Evolutionary conservation across 64 coral and sea anemone genomes (phyloP).

Genomic region (Montipora foliosa): DNA sequence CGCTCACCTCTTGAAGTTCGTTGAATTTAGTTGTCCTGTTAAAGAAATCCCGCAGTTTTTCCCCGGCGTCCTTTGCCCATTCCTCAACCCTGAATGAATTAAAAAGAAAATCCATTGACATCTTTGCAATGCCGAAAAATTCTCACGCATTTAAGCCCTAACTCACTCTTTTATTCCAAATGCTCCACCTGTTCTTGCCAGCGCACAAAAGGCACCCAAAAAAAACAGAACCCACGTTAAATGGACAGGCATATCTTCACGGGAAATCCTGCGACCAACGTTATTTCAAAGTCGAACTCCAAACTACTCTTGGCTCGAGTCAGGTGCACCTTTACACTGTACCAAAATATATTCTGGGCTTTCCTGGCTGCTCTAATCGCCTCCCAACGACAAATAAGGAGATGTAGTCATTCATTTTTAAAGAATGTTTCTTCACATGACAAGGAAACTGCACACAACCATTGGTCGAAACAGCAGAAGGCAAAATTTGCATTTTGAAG

Average conservation of each 20-base stretch:
- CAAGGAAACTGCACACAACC: conserved; percentile 52
- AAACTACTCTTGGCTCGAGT: conserved; percentile 58
- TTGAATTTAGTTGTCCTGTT: conserved; percentile 19
- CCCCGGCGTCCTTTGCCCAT: conserved; percentile 13
- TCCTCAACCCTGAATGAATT: conserved; percentile 52
- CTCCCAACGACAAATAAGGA: conserved; percentile 94
- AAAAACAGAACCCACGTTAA: conserved; percentile 70
- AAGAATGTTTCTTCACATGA: conserved; percentile 70
- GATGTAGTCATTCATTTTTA: conserved; percentile 97
- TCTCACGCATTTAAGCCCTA: conserved; percentile 23
- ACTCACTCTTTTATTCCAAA: conserved; percentile 50
- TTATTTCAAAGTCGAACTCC: conserved; percentile 62
- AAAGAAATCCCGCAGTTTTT: background rate
- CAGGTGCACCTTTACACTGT: conserved; percentile 19
- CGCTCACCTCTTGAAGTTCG: conserved; percentile 56
- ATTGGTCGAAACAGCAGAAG: conserved; percentile 69
- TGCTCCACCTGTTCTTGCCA: conserved; percentile 39
- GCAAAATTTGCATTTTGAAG: conserved; percentile 37
- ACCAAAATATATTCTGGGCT: conserved; percentile 89
- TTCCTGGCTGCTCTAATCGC: conserved; percentile 77
- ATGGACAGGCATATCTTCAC: conserved; percentile 75
- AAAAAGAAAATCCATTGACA: conserved; percentile 73
- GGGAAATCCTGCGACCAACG: conserved; percentile 13
- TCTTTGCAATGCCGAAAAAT: conserved; percentile 18
- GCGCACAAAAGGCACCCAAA: conserved; percentile 77